phyloP scores from a whole-genome alignment of 2,888 invertebrate genomes.

The Pachydiplax longipennis region DNA sequence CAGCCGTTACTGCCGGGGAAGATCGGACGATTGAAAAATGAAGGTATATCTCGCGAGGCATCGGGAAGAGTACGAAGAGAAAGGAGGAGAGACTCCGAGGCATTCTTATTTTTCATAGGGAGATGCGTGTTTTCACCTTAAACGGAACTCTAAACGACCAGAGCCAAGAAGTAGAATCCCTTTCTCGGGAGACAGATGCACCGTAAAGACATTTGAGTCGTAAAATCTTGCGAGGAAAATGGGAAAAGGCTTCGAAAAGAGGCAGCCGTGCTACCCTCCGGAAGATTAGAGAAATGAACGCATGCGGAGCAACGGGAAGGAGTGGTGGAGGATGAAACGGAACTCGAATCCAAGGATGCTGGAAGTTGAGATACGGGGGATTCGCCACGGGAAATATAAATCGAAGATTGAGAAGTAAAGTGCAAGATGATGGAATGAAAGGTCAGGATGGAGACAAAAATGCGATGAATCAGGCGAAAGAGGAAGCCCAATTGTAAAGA shows the following conservation, averaged over 20 bases:
- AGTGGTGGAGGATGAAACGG: not conserved
- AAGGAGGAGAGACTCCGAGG: not conserved
- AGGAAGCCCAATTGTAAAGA: too few species aligned
- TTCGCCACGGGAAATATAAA: not conserved
- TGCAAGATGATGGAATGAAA: not conserved
- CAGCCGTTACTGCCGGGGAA: not conserved
- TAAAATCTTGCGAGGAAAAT: constrained; percentile 25
- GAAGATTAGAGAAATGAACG: not conserved
- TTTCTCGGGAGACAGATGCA: not conserved
- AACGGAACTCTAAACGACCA: not conserved
- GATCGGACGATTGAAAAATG: too few species aligned
- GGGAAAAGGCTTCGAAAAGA: not conserved
- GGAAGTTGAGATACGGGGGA: not conserved
- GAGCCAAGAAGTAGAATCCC: not conserved
- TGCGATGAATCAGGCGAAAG: too few species aligned
- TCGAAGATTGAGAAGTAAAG: not conserved
- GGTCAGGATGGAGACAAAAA: too few species aligned
- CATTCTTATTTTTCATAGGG: not conserved
- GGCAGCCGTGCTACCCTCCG: constrained; percentile 15
- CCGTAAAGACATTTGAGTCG: not conserved
- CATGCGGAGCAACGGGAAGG: not conserved
- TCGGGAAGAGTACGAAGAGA: not conserved
- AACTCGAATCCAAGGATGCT: not conserved
- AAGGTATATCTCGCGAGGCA: too few species aligned
- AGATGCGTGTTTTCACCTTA: not conserved